Evolutionary conservation across 2,888 invertebrate genomes (phyloP).

Genomic region (Lissonota sp.): DNA sequence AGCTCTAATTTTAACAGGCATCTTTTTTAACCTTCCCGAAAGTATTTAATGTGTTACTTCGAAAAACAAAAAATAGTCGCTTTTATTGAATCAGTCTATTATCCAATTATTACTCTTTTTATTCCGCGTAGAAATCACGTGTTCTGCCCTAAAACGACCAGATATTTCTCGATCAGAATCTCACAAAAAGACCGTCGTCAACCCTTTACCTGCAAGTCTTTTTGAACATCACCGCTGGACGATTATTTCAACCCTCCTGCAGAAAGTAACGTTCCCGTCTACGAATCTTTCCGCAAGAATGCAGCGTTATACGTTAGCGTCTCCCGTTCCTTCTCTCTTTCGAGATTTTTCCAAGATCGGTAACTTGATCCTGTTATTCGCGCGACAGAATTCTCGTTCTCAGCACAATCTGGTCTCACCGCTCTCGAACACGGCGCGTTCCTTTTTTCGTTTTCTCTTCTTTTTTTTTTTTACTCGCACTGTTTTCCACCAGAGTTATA

Average conservation of each 20-base stretch:
- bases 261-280: constrained; percentile 29
- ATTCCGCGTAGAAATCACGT: too few relatives aligned
- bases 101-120: too few relatives aligned
- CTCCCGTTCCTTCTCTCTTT: constrained; percentile 25
- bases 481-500: constrained; percentile 77
- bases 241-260: constrained; percentile 33
- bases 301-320: constrained; percentile 48
- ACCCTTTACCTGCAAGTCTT: neutral
- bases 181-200: neutral
- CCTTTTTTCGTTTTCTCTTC: constrained; percentile 58
- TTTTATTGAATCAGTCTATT: too few relatives aligned
- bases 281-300: constrained; percentile 58
- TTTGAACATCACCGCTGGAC: constrained; percentile 24
- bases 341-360: constrained; percentile 65
- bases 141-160: too few relatives aligned
- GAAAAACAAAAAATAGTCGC: too few relatives aligned
- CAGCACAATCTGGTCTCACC: constrained; percentile 60
- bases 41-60: too few relatives aligned
- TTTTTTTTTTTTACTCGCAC: constrained; percentile 70
- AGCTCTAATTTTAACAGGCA: too few relatives aligned
- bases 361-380: constrained; percentile 83
- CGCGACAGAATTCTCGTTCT: constrained; percentile 74
- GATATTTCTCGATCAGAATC: neutral
- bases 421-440: constrained; percentile 37
- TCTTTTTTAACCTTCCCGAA: too few relatives aligned